A percentile compares a stretch with the other conserved stretches of the same genome.
Evolutionary conservation across 2,888 invertebrate species (phyloP).

Genomic region (Coelogynopora nodosa): DNA sequence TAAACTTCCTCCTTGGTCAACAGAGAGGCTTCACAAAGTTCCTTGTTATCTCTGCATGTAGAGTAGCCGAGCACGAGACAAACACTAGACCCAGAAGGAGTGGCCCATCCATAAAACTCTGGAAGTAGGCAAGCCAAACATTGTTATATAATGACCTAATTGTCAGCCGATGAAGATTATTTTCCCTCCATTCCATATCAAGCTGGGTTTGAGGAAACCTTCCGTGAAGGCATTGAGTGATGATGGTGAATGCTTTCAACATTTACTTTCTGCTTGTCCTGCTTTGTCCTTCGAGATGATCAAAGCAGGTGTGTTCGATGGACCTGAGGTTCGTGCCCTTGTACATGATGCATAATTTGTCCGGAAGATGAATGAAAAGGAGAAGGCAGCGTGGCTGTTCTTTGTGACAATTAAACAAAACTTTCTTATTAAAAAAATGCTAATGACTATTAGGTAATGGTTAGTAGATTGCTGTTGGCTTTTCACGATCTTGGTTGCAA

Average conservation of each 20-base stretch:
- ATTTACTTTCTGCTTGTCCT: not conserved
- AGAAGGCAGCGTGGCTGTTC: not conserved
- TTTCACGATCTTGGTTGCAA: not conserved
- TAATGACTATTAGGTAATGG: not conserved
- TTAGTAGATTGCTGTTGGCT: not conserved
- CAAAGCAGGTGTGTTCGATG: no score
- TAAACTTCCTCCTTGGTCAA: no score
- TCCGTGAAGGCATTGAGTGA: not conserved
- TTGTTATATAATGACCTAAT: no score
- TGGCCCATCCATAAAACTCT: no score
- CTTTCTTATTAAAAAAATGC: not conserved
- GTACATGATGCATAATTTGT: not conserved
- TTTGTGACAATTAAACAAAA: not conserved
- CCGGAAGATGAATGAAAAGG: not conserved
- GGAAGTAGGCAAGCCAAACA: no score
- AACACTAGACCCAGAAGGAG: no score
- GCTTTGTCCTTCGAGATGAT: not conserved
- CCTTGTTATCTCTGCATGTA: no score
- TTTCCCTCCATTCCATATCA: not conserved
- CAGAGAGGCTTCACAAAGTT: no score
- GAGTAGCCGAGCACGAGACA: no score
- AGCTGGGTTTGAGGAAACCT: not conserved
- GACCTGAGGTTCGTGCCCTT: not conserved
- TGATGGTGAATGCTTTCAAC: not conserved
- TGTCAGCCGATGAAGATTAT: no score